Evolutionary conservation across 2,113 vertebrate species (phyloP), one percentile per base, ranked within the genome.

Genomic region (Azemiops feae): DNA sequence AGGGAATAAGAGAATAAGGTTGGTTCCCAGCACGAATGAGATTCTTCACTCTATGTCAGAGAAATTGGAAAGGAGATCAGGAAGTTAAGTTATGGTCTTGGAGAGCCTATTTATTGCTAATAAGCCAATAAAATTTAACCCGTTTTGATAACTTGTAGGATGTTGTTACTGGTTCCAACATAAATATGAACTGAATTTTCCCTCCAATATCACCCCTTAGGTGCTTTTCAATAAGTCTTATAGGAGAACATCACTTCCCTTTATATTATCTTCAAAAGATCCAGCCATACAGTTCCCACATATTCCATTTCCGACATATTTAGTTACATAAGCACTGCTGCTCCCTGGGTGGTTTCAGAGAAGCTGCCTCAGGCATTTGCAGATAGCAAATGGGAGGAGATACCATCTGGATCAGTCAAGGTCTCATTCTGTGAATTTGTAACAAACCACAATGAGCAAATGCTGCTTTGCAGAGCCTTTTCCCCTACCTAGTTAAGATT

Each of bases 1-100:
- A 95, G 95, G 94, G 95, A 97, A 96, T 96, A 93, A 95, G 95
- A 95, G 94, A 95, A 94, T 96, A 96, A 94, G 94, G 81, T 74
- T 89, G 88, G 45, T 85, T 95, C 3, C 1, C 92, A 94, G 88
- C 86, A 93, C 92, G 94, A 95, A 94, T 93, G 91, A 88, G 87
- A 92, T 57, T 39, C 58, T 93, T 89, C 93, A 94, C 88, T 92
- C 0, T 89, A n/a, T 8, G 34, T 52, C 93, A 95, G 89, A 95
- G 92, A 94, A 94, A 91, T 74, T 93, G 47, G 95, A 93, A 91
- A 95, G 16, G 74, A n/a, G 64, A 47, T 91, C 52, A 92, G 92
- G 91, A 64, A 93, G 30, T 45, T 39, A 27, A 47, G 55, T 5
- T 90, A 47, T 93, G 93, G 92, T 96, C 95, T 93, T 96, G 93